phyloP scores from a whole-genome alignment of 2,888 invertebrate species.

The Himalopsyche anomala region DNA sequence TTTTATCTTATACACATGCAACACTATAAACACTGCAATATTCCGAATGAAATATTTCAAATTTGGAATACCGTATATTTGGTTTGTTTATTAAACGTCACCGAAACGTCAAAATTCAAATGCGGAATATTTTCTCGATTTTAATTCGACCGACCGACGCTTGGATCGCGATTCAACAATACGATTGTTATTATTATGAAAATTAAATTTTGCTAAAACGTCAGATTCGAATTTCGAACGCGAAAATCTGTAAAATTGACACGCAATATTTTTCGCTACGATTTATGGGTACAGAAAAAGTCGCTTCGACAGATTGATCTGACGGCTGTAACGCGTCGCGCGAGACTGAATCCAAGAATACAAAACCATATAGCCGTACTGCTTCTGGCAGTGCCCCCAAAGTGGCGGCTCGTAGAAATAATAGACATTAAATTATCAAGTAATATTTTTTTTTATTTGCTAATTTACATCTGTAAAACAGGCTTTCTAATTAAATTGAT shows the following conservation, averaged over 20 bases:
- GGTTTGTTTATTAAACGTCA: constrained; percentile 49
- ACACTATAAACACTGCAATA: constrained; percentile 18
- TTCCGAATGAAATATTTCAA: neutral
- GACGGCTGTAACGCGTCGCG: constrained; percentile 47
- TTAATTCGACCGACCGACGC: neutral
- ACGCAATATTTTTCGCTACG: constrained; percentile 29
- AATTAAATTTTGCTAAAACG: constrained; percentile 39
- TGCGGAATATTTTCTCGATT: neutral
- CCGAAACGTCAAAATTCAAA: constrained; percentile 40
- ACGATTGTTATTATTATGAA: neutral
- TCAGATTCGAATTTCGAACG: constrained; percentile 53
- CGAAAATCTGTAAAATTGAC: constrained; percentile 42
- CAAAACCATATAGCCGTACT: constrained; percentile 49
- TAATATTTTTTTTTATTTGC: too few relatives aligned
- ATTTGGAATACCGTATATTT: neutral
- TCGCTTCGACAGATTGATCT: neutral
- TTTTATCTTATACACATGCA: constrained; percentile 33
- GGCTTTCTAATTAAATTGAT: too few relatives aligned
- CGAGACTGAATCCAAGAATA: constrained; percentile 53
- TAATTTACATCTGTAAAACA: too few relatives aligned
- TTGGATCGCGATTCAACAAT: neutral
- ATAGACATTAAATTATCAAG: too few relatives aligned
- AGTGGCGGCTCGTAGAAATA: neutral
- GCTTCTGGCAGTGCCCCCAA: neutral
- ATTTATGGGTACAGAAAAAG: constrained; percentile 11